Evolutionary conservation across 2,797 vertebrate species (phyloP), one percentile per base, ranked within the genome.

Genomic region (Xenentodon cancila): DNA sequence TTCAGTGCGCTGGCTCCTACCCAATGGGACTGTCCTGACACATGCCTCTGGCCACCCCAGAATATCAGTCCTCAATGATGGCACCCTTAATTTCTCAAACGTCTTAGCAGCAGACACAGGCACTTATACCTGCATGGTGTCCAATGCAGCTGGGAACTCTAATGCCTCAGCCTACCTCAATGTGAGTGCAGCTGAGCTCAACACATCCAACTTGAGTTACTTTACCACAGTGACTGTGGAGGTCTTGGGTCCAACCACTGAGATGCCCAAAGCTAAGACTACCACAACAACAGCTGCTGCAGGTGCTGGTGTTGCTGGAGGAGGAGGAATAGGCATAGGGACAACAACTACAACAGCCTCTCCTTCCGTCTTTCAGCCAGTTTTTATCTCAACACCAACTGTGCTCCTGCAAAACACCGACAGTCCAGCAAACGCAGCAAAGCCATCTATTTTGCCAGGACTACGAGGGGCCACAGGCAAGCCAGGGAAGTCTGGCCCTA

Each of bases 161-260:
- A 98, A 98, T 1, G 97, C 97, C 77, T 99, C 97, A 60, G 97
- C 97, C 82, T 98, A 97, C 93, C 95, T 99, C 88, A 98, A 98
- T 9, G 97, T 99, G 82, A 98, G 96, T 82, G 94, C 95, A 49
- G 96, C 97, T 65, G 97, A 98, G 92, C 95, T 98, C 53, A 98
- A 98, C 89, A 98, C 97, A 11, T 97, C 97, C 83, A 98, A 97
- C 90, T 94, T 98, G 81, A 99, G 96, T 91, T 99, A 98, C 93
- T 98, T 99, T 80, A 98, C 96, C 74, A 98, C 97, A 1, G 96
- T 99, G 73, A 98, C 97, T 17, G 96, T 98, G 78, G 96, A 98
- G 86, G 95, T 95, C 73, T 94, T 96, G 16, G 95, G 96, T 84
- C 90, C 96, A 50, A 95, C 95, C 2, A 96, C 96, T 0, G 97